phyloP scores from a whole-genome alignment of 2,113 vertebrate genomes.

The Mugil cephalus region DNA sequence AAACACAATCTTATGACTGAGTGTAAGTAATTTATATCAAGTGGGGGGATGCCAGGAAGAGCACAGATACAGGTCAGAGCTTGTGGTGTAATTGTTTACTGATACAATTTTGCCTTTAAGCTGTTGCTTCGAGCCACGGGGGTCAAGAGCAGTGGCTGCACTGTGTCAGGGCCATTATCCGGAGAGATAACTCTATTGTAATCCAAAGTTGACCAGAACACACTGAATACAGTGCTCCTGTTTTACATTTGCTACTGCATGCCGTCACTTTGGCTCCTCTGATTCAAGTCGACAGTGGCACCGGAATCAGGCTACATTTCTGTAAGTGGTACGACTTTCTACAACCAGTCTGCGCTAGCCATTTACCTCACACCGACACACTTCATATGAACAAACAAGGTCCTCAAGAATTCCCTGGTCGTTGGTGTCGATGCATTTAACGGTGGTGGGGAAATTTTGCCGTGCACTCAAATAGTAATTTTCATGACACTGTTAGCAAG shows the following conservation, averaged over 20 bases:
- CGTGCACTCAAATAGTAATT: not conserved
- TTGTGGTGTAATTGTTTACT: conserved; percentile 26
- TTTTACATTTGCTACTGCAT: not conserved
- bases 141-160: conserved; percentile 6
- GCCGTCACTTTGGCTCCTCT: not conserved
- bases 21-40: conserved; percentile 26
- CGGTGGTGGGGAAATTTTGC: conserved; percentile 1
- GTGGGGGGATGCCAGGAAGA: not conserved
- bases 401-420: conserved; percentile 6
- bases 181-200: conserved; percentile 32
- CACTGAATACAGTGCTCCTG: conserved; percentile 19
- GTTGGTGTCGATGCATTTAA: conserved; percentile 6
- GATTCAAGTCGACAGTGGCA: not conserved
- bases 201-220: conserved; percentile 1
- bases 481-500: not conserved
- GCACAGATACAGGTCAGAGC: not conserved
- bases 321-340: not conserved
- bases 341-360: not conserved
- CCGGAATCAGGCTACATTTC: not conserved
- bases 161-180: conserved; percentile 29
- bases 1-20: conserved; percentile 15
- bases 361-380: not conserved
- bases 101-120: conserved; percentile 24
- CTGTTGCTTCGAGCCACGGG: conserved; percentile 16
- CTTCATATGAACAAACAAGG: conserved; percentile 26